Conservation (phyloP, 1,140 invertebrate genomes). For the Semibalanus balanoides region DNA sequence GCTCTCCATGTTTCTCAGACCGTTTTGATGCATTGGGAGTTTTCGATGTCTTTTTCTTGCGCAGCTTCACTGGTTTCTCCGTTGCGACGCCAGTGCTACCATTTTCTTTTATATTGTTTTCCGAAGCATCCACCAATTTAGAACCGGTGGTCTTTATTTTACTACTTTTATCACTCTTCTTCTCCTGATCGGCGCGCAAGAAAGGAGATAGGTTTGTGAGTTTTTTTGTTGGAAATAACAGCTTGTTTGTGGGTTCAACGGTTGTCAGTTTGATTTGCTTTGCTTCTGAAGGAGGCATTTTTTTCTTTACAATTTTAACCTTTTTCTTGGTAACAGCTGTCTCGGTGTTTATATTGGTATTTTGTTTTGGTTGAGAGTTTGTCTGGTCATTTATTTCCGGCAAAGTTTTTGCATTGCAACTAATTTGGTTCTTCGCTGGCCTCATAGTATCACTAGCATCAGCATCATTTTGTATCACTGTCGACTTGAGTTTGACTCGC, state of each 20-base stretch:
- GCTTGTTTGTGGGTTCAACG: neutral
- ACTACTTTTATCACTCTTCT: neutral
- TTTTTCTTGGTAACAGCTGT: neutral
- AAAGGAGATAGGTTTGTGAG: neutral
- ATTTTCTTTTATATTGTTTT: no score
- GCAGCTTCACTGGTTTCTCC: no score
- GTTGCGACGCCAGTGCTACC: no score
- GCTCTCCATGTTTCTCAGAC: neutral
- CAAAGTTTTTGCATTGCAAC: no score
- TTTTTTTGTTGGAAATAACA: neutral
- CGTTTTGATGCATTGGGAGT: neutral
- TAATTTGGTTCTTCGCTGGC: no score
- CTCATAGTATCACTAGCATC: no score
- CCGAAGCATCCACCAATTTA: no score
- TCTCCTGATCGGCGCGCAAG: neutral
- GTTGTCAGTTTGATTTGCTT: neutral
- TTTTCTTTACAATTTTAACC: neutral
- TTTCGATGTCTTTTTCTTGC: neutral
- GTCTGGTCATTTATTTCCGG: no score
- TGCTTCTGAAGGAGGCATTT: neutral
- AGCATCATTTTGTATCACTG: no score
- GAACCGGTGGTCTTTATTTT: neutral
- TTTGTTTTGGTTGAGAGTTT: no score
- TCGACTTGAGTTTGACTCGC: no score
- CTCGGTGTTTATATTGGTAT: no score